These are phyloP conservation scores for Leptoclinus maculatus DNA, from an alignment of 2,797 vertebrate genomes.

Conservation along the genomic window DNA sequence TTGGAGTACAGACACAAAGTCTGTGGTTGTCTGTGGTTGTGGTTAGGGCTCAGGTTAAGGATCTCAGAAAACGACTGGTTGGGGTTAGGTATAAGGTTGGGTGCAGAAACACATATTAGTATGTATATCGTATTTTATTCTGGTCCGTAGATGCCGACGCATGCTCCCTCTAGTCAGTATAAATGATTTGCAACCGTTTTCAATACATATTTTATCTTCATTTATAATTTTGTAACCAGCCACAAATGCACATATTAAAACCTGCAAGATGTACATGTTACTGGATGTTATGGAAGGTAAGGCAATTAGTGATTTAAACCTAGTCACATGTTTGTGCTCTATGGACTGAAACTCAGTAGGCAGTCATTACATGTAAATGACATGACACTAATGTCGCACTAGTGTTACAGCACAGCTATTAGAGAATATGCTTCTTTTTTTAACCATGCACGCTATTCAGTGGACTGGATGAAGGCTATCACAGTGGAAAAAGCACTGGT, in stretches of 20 bases:
- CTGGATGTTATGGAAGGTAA: not conserved
- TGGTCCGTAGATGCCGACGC: not conserved
- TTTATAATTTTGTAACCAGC: not conserved
- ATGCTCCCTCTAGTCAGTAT: not conserved
- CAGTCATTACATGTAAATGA: not conserved
- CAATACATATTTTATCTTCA: too few species aligned
- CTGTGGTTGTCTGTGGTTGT: too few species aligned
- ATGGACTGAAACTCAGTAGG: not conserved
- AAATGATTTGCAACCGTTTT: too few species aligned
- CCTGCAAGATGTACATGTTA: not conserved
- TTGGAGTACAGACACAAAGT: not conserved
- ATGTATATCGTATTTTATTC: not conserved
- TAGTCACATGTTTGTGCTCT: not conserved
- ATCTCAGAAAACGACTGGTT: too few species aligned
- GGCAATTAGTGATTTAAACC: not conserved
- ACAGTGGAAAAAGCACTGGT: slow-evolving; percentile 8
- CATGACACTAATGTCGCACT: too few species aligned
- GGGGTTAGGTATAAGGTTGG: too few species aligned
- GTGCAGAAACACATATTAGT: not conserved
- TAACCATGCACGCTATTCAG: not conserved
- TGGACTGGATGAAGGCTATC: not conserved
- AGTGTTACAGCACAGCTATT: not conserved
- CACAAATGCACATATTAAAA: not conserved
- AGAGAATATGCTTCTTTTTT: not conserved
- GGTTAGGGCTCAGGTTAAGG: too few species aligned